Evolutionary conservation across 2,797 vertebrate species (phyloP).

Genomic region (Syndactyla subalaris): DNA sequence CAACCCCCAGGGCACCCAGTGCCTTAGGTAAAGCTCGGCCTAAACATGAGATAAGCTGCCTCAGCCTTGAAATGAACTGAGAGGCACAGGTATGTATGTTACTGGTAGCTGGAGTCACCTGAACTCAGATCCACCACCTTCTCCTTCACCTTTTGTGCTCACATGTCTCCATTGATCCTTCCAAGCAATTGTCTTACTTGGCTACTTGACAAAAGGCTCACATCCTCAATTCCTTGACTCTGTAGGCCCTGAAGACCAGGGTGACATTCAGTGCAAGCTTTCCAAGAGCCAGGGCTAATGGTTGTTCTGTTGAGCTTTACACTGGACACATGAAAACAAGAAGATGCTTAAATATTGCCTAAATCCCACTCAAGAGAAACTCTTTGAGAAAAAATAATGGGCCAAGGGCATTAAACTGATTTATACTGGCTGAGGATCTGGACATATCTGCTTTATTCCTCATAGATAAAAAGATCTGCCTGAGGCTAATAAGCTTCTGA

Average conservation of each 20-base stretch:
- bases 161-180: background rate
- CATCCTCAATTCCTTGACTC: background rate
- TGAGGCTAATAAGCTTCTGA: conserved; percentile 11
- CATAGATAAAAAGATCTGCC: conserved; percentile 33
- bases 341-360: background rate
- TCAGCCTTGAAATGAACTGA: background rate
- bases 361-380: background rate
- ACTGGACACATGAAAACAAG: background rate
- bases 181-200: background rate
- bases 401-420: background rate
- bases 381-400: background rate
- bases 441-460: conserved; percentile 19
- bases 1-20: background rate
- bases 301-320: background rate
- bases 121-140: background rate
- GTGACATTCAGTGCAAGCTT: background rate
- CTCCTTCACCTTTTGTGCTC: background rate
- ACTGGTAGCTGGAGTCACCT: background rate
- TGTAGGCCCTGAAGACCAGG: background rate
- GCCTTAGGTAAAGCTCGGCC: background rate
- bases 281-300: background rate
- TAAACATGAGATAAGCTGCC: background rate
- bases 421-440: background rate
- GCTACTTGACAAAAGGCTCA: background rate
- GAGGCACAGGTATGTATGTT: background rate